Base-by-base conservation (phyloP, 2,888 invertebrate species). In the Dioctria linearis region DNA sequence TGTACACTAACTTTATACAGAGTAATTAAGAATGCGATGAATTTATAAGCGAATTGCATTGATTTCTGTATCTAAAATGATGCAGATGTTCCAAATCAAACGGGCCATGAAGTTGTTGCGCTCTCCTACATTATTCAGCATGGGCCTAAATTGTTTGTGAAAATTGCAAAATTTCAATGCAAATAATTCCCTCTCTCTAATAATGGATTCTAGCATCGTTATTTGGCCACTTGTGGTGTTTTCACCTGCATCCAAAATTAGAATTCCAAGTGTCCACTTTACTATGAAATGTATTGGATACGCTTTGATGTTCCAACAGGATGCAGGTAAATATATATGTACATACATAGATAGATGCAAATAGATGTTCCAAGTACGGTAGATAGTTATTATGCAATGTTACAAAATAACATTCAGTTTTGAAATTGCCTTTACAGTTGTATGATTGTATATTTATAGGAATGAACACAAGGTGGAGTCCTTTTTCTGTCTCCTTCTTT, bases 21-120 rank as follows among this genome's bases (percentile, higher is more conserved):
- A 54, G 61, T 61, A 61, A 61, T 61, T 61, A 61, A 61, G 61
- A 61, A 61, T 61, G 61, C 61, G 61, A 61, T 61, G 61, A 61
- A 61, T 61, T 61, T 61, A 37, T 61, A 61, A 61, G 61, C 37
- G 61, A 8, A 61, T 8, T 39, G 6, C 61, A 61, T 54, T 54
- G 37, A 61, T 61, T 61, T 25, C 37, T 37, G 6, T 5, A 39
- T 4, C 8, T 25, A 39, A 6, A 8, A 4, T 5, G 61, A 39
- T 61, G 61, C 61, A 61, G 61, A 61, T 61, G 61, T 61, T 61
- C 25, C 37, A 61, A 61, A 39, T 61, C 61, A 61, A 61, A 37
- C 61, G 5, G 61, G 3, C 61, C 37, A 61, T 61, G 61, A 61
- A 61, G 61, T 61, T 3, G 37, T 39, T 5, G 37, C 25, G 6